These are phyloP conservation scores for Noctua pronuba DNA, from an alignment of 2,888 invertebrate genomes.

Conservation along the genomic window DNA sequence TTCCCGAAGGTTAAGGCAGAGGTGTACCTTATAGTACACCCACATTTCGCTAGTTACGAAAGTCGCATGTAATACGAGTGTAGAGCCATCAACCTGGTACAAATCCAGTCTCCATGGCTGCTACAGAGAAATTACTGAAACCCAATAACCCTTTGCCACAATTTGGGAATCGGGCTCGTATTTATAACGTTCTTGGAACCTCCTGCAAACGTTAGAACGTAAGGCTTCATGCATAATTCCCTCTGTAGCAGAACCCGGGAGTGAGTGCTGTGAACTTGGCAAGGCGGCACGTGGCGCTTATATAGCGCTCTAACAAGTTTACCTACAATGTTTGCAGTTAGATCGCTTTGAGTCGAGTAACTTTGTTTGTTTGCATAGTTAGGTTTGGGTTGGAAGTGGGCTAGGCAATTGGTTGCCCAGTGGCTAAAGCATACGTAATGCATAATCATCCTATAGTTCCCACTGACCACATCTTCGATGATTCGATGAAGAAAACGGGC, in stretches of 20 bases:
- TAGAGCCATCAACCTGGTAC: background rate
- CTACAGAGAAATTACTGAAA: background rate
- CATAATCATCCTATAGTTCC: background rate
- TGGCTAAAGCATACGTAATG: background rate
- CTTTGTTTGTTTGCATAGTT: background rate
- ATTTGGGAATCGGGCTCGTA: background rate
- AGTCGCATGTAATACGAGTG: background rate
- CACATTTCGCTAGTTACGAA: background rate
- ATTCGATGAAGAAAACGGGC: background rate
- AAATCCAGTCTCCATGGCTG: background rate
- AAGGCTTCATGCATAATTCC: slow-evolving; percentile 8
- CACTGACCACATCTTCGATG: background rate
- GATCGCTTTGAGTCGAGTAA: slow-evolving; percentile 6
- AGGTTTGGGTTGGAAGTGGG: background rate
- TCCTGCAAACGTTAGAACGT: background rate
- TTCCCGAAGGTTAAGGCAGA: too few relatives aligned
- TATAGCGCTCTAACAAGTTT: slow-evolving; percentile 32
- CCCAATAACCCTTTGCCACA: background rate
- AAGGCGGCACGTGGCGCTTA: slow-evolving; percentile 38
- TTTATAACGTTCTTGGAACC: background rate
- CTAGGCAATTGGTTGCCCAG: background rate
- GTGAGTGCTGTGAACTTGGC: slow-evolving; percentile 17
- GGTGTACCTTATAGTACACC: too few relatives aligned
- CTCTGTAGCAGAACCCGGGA: background rate
- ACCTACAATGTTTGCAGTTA: slow-evolving; percentile 41